Percentiles rank a stretch among this genome's conserved stretches.
These are phyloP conservation scores for Conus betulinus DNA, from an alignment of 1,140 invertebrate species.

Conservation along the genomic window DNA sequence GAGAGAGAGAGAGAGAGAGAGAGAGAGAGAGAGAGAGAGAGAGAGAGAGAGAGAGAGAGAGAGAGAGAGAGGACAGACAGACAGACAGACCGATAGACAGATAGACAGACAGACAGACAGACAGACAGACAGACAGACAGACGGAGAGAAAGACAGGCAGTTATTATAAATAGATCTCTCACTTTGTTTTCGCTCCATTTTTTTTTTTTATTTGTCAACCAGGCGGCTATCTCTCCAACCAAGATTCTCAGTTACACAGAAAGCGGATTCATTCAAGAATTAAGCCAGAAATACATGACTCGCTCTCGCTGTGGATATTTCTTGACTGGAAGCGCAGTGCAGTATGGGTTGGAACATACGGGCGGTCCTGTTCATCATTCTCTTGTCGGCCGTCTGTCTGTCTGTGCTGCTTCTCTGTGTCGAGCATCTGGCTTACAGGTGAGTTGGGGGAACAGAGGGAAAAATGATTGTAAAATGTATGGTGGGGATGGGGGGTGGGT, in stretches of 20 bases:
- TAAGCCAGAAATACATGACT: slow-evolving; percentile 51
- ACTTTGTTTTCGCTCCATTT: neutral
- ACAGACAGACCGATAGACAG: neutral
- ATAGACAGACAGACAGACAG: neutral
- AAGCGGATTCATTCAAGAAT: slow-evolving; percentile 47
- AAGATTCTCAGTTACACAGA: slow-evolving; percentile 50
- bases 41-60: neutral
- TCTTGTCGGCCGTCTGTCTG: slow-evolving; percentile 87
- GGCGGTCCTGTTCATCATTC: slow-evolving; percentile 88
- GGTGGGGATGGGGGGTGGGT: no score
- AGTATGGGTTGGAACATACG: slow-evolving; percentile 52
- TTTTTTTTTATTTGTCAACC: neutral
- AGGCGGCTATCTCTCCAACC: slow-evolving; percentile 50
- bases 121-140: neutral
- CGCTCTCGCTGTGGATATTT: slow-evolving; percentile 46
- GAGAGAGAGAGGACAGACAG: no score
- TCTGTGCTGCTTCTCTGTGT: slow-evolving; percentile 87
- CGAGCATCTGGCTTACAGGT: slow-evolving; percentile 93
- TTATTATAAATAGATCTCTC: neutral
- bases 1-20: neutral
- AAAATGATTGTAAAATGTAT: no score
- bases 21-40: neutral
- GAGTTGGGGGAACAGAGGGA: slow-evolving; percentile 61
- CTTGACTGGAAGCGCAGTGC: slow-evolving; percentile 78
- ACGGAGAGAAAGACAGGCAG: neutral